phyloP scores from a whole-genome alignment of 2,888 invertebrate genomes.

The Beris chalybata region DNA sequence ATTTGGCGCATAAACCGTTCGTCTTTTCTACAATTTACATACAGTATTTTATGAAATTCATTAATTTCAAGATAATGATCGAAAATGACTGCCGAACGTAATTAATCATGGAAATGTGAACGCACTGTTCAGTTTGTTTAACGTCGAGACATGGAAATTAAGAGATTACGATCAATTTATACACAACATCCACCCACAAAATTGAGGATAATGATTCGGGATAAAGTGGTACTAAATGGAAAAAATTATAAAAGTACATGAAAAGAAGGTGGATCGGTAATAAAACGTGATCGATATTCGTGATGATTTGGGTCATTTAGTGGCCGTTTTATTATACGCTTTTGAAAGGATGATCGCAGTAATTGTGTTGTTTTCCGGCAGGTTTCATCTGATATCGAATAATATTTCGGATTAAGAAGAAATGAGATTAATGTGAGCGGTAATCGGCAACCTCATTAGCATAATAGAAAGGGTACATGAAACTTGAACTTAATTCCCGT shows the following conservation, averaged over 20 bases:
- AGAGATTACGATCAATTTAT: constrained; percentile 24
- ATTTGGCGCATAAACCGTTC: too few relatives aligned
- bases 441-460: too few relatives aligned
- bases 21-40: too few relatives aligned
- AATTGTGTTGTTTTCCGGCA: too few relatives aligned
- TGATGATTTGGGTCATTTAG: constrained; percentile 9
- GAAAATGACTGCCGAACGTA: constrained; percentile 11
- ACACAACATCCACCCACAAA: constrained; percentile 18
- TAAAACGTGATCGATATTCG: constrained; percentile 21
- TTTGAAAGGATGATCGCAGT: too few relatives aligned
- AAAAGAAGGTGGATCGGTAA: not conserved
- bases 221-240: constrained; percentile 14
- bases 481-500: too few relatives aligned
- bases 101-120: constrained; percentile 13
- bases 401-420: too few relatives aligned
- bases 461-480: too few relatives aligned
- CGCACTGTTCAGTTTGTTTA: constrained; percentile 6
- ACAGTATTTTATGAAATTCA: constrained; percentile 10
- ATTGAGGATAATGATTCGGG: constrained; percentile 22
- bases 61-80: constrained; percentile 27
- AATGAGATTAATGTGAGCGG: too few relatives aligned
- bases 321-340: too few relatives aligned
- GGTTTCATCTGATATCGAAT: too few relatives aligned
- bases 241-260: not conserved
- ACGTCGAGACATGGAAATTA: constrained; percentile 24